Percentiles rank a stretch among this genome's conserved stretches.
Evolutionary conservation across 2,888 invertebrate genomes (phyloP).

Genomic region (Nematopogon swammerdamellus): DNA sequence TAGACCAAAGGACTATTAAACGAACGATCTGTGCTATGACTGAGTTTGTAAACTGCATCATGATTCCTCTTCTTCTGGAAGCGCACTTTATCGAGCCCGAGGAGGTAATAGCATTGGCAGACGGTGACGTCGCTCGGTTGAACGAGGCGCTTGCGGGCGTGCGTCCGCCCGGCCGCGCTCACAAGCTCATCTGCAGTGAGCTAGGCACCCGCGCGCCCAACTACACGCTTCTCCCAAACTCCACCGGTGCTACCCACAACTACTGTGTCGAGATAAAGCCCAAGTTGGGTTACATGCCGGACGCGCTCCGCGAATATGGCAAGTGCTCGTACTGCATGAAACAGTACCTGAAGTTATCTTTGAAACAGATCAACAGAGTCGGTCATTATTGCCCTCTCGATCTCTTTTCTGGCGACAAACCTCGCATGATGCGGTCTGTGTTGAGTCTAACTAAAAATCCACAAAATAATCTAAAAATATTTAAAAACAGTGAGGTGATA

Average conservation of each 20-base stretch:
- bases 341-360: constrained; percentile 51
- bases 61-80: constrained; percentile 27
- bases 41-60: constrained; percentile 33
- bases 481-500: constrained; percentile 34
- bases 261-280: constrained; percentile 65
- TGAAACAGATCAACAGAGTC: constrained; percentile 40
- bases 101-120: constrained; percentile 31
- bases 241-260: constrained; percentile 32
- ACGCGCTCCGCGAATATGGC: constrained; percentile 23
- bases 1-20: constrained; percentile 16
- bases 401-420: constrained; percentile 61
- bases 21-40: constrained; percentile 12
- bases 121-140: constrained; percentile 25
- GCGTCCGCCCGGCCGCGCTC: constrained; percentile 34
- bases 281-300: constrained; percentile 61
- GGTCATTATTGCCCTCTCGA: constrained; percentile 71
- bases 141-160: constrained; percentile 20
- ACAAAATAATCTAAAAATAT: constrained; percentile 64
- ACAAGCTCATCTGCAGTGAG: constrained; percentile 34
- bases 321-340: constrained; percentile 59
- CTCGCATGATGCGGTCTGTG: constrained; percentile 54
- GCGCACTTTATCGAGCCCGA: constrained; percentile 18
- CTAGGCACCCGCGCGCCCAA: constrained; percentile 48
- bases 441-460: constrained; percentile 49
- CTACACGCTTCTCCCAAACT: constrained; percentile 23